Percentiles rank a stretch among this genome's conserved stretches.
Evolutionary conservation across 2,797 vertebrate species (phyloP).

Genomic region (Ptychobarbus kaznakovi): DNA sequence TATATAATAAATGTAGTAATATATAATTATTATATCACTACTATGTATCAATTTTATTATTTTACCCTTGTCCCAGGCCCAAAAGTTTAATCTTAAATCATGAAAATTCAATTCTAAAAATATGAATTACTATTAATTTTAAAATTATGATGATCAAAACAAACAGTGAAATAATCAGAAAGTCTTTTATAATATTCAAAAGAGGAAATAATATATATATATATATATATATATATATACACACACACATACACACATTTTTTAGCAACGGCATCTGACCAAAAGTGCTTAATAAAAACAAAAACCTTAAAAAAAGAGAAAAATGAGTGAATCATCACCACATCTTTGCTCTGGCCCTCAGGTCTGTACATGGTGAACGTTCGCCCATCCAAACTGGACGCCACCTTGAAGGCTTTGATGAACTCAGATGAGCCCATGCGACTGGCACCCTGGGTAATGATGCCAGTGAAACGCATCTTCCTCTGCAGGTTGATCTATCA

Average conservation of each 20-base stretch:
- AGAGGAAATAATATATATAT: not conserved
- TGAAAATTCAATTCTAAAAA: not conserved
- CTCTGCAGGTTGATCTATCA: slow-evolving; percentile 88
- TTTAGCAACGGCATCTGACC: not conserved
- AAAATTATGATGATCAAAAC: not conserved
- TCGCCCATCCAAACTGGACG: slow-evolving; percentile 85
- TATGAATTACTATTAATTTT: not conserved
- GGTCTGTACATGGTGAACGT: slow-evolving; percentile 77
- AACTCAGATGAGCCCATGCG: slow-evolving; percentile 85
- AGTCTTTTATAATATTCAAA: not conserved
- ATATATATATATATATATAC: too few relatives aligned
- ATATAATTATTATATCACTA: not conserved
- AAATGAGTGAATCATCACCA: slow-evolving; percentile 67
- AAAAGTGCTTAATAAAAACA: not conserved
- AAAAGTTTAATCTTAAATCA: not conserved
- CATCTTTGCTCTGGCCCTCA: slow-evolving; percentile 71
- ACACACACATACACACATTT: not conserved
- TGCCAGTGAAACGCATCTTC: slow-evolving; percentile 87
- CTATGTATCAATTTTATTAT: too few relatives aligned
- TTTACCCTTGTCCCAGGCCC: not conserved
- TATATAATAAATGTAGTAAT: not conserved
- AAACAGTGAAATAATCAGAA: not conserved
- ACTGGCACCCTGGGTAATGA: slow-evolving; percentile 92
- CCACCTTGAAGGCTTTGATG: slow-evolving; percentile 88
- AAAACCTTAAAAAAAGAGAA: not conserved